Base-by-base conservation (phyloP, 1,140 invertebrate genomes). In the Cylas formicarius region DNA sequence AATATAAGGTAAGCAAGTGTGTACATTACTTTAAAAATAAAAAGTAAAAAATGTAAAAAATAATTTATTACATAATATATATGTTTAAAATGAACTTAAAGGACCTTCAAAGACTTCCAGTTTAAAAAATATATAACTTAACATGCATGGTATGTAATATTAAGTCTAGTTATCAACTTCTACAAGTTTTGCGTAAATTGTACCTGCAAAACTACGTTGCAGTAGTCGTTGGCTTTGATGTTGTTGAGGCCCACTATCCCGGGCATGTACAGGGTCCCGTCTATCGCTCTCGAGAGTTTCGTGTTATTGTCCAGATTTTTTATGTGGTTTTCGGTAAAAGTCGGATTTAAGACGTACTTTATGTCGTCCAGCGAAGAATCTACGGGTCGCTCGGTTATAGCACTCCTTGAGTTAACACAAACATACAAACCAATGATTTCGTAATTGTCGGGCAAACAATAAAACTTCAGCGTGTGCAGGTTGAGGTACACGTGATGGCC, bases 221-320 rank as follows among this genome's bases (percentile, higher is more conserved):
- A 98, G 62, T 99, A 99, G 69, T 99, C 96, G 74, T 97, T 97
- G 2, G 90, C 90, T 70, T 99, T 99, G 49, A 99, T 99, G 67
- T 99, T 99, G 65, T 99, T 99, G 14, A 99, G 72, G 2, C 97
- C 97, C 19, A 92, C 86, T 62, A 97, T 93, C 23, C 92, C 96
- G 16, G 97, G 93, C 52, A 90, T 80, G 67, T 99, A 99, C 56
- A 94, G 80, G 0, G 89, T 93, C 8, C 95, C 93, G 72, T 99
- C 93, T 57, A 96, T 97, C 7, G 97, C 94, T 62, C 94, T 74
- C 0, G 89, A 93, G 63, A 92, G 73, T 65, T 94, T 96, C 5
- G 82, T 81, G 61, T 80, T 85, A 8, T 66, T 74, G 61, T 98
- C 91, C 50, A 99, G 65, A 19, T 76, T 74, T 18, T 67, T 65